Base-by-base conservation (phyloP, 2,113 vertebrate genomes). In the Myotis yumanensis region DNA sequence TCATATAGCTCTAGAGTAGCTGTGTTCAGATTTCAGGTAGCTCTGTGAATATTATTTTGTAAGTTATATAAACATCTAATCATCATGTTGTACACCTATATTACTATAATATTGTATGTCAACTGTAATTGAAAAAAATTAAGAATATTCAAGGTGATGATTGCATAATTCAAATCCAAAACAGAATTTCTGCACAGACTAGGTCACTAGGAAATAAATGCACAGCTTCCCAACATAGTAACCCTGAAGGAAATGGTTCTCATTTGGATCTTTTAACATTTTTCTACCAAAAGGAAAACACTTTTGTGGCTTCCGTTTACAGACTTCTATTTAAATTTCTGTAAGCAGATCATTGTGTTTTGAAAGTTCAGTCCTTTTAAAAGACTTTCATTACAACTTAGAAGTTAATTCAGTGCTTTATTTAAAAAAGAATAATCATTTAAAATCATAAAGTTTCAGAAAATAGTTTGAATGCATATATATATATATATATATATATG, bases 371-470 rank as follows among this genome's bases (percentile, higher is more conserved):
- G 5, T 71, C 66, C 20, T 76, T 87, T 88, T n/a, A 81, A 52
- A 91, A 92, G 46, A n/a, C 22, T 73, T 93, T 14, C 3, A 48
- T 93, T 92, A 75, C 37, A 30, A 69, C 28, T 94, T 83, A 89
- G 80, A 18, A 89, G 57, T 86, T 82, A 94, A 51, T 66, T 90
- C 7, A 80, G 5, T 81, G 59, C 10, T 77, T 93, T 89, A 62
- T 79, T 28, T 62, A 62, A 48, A 48, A n/a, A 11, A 11, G 32
- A 35, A 69, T 69, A 35, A 51, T 17, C 28, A 30, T 85, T 81
- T 82, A 35, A 77, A 93, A 83, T 32, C 15, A 40, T 32, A 7
- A 87, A 23, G 2, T 54, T 84, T 76, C 48, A 90, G 22, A 64
- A 59, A 96, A 83, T 30, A 76, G 1, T 94, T 3, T 22, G 66